These are phyloP conservation scores for Archilochus colubris DNA, from an alignment of 2,113 vertebrate genomes.

Conservation along the genomic window DNA sequence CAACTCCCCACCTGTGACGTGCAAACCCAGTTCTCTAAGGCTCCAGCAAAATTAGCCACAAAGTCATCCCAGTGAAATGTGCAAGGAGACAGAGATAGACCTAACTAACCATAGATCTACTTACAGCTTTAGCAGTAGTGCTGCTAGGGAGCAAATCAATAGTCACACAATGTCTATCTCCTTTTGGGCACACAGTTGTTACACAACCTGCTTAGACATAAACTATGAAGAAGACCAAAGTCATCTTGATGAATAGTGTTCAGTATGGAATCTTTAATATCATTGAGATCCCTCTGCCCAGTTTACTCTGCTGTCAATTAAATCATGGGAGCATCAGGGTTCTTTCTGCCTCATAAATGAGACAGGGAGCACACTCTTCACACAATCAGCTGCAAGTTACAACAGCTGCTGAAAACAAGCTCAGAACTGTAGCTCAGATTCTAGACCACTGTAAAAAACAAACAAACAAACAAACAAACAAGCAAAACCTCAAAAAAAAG, in stretches of 20 bases:
- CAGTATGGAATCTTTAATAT: not conserved
- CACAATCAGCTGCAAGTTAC: not conserved
- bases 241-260: accelerated
- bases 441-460: not conserved
- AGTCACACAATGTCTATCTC: not conserved
- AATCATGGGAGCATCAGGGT: not conserved
- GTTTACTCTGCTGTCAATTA: not conserved
- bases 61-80: conserved; percentile 57
- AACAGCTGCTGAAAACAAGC: not conserved
- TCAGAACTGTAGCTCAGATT: not conserved
- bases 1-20: conserved; percentile 23
- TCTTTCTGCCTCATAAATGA: not conserved
- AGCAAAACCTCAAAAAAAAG: too few species aligned
- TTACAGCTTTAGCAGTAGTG: conserved; percentile 19
- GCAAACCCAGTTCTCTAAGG: conserved; percentile 18
- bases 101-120: conserved; percentile 45
- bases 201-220: not conserved
- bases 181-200: not conserved
- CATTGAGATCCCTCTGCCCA: not conserved
- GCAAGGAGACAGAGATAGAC: conserved; percentile 55
- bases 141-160: conserved; percentile 22
- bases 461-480: not conserved
- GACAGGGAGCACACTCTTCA: not conserved
- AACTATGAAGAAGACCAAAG: not conserved
- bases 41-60: conserved; percentile 65